A percentile compares a stretch with the other conserved stretches of the same genome.
phyloP scores from a whole-genome alignment of 1,140 invertebrate genomes.

The Pseudachorutes palmiensis region DNA sequence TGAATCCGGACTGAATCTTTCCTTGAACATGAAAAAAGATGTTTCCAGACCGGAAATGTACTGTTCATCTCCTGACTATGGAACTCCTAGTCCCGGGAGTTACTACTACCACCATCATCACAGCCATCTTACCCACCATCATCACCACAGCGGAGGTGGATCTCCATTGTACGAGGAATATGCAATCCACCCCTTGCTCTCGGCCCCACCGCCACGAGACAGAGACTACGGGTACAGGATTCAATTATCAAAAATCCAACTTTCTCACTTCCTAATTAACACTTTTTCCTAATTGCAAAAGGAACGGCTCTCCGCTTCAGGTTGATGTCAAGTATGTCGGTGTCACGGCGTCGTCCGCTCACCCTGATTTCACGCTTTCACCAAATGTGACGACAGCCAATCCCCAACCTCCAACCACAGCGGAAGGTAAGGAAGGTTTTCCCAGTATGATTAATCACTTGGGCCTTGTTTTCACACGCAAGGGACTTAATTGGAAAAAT shows the following conservation, averaged over 20 bases:
- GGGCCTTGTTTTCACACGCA: background rate
- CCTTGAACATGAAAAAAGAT: too few species aligned
- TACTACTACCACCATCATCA: constrained; percentile 1
- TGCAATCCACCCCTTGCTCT: background rate
- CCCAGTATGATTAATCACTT: background rate
- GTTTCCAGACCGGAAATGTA: constrained; percentile 11
- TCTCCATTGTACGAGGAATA: constrained; percentile 2
- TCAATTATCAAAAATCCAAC: constrained; percentile 2
- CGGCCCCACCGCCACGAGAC: background rate
- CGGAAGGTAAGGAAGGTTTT: background rate
- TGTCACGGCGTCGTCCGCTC: background rate
- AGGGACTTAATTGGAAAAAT: background rate
- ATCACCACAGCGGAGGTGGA: background rate
- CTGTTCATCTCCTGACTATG: constrained; percentile 1
- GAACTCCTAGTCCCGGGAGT: background rate
- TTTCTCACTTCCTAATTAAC: constrained; percentile 4
- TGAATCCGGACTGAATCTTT: too few species aligned
- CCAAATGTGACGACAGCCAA: background rate
- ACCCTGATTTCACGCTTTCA: background rate
- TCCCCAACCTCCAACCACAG: background rate
- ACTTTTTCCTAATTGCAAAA: background rate
- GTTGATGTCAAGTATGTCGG: background rate
- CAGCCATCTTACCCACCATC: background rate
- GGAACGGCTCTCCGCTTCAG: background rate
- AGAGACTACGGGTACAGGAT: constrained; percentile 1